A percentile compares a stretch with the other conserved stretches of the same genome.
phyloP scores from a whole-genome alignment of 2,797 vertebrate genomes.

The Sebastes steindachneri region DNA sequence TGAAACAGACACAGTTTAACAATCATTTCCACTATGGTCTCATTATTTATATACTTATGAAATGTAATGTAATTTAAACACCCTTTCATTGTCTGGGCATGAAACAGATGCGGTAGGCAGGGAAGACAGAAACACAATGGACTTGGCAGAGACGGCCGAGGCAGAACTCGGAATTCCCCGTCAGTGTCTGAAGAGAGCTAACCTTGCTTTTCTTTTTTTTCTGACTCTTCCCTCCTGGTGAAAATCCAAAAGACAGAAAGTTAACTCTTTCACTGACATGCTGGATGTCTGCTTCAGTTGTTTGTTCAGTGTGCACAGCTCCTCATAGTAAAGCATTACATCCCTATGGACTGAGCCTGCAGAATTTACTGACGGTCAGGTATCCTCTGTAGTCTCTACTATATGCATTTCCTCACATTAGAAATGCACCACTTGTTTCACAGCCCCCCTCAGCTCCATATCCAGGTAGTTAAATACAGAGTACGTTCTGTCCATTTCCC shows the following conservation, averaged over 20 bases:
- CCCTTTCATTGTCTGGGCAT: conserved; percentile 32
- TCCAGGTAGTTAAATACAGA: conserved; percentile 46
- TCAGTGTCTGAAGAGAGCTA: conserved; percentile 65
- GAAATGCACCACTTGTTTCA: conserved; percentile 56
- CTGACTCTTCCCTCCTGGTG: conserved; percentile 56
- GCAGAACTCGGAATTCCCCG: conserved; percentile 77
- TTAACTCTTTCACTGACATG: conserved; percentile 69
- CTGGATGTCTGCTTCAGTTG: conserved; percentile 33
- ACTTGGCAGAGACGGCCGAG: conserved; percentile 38
- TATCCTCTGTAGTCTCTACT: neutral
- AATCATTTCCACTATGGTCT: neutral
- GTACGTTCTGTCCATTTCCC: conserved; percentile 37
- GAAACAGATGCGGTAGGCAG: conserved; percentile 18
- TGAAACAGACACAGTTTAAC: neutral
- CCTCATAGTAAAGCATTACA: conserved; percentile 8
- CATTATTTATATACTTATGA: neutral
- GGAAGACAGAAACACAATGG: conserved; percentile 47
- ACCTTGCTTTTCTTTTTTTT: conserved; percentile 60
- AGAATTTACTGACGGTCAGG: conserved; percentile 7
- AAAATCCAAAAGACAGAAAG: conserved; percentile 59
- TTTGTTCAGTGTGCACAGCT: neutral
- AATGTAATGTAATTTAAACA: conserved; percentile 6
- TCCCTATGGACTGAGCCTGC: conserved; percentile 9
- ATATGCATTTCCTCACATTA: conserved; percentile 29
- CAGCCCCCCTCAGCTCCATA: conserved; percentile 29